Base-by-base conservation (phyloP, 2,888 invertebrate species). In the Oscheius sp. region DNA sequence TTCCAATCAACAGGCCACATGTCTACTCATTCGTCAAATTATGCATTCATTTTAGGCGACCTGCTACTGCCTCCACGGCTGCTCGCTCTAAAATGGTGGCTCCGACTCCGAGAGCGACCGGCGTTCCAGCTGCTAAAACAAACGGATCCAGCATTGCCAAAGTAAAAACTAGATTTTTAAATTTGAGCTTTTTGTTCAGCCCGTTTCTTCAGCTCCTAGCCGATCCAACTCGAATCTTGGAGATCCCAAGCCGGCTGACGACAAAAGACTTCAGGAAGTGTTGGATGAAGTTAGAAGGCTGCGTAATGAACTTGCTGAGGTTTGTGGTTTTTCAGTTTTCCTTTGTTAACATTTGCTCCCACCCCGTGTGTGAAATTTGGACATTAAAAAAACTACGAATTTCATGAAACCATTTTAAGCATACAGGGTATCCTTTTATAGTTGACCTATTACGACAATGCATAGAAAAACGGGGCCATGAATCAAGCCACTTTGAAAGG, bases 231-330 rank as follows among this genome's bases (percentile, higher is more conserved):
- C 78, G 4, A 74, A 75, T 37, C 74, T 77, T 21, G 77, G 76
- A 42, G 77, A 75, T 7, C 74, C 80, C 3, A 74, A 73, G n/a
- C 77, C 75, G 2, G 53, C 70, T 47, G 78, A 1, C 35, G 68
- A 68, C 21, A 68, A 68, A 21, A 33, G 55, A n/a, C 68, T 68
- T 3, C 68, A 55, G 13, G 68, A 68, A 35, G 76, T 73, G 35
- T 32, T 60, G 33, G 62, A 68, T 59, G 73, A 79, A 60, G 68
- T 76, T 42, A 78, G 80, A 37, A 76, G 83, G 51, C 70, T 87
- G 35, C 82, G 86, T 53, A 78, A 76, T 10, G 84, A 86, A 29
- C 60, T 86, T 32, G 87, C 88, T 4, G 86, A 87, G 74, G 79
- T 84, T 9, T 57, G 33, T 70, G 1, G 55, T 9, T 2, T 7